A percentile compares a stretch with the other conserved stretches of the same genome.
phyloP scores from a whole-genome alignment of 1,140 invertebrate species.

The Drosophila sturtevanti region DNA sequence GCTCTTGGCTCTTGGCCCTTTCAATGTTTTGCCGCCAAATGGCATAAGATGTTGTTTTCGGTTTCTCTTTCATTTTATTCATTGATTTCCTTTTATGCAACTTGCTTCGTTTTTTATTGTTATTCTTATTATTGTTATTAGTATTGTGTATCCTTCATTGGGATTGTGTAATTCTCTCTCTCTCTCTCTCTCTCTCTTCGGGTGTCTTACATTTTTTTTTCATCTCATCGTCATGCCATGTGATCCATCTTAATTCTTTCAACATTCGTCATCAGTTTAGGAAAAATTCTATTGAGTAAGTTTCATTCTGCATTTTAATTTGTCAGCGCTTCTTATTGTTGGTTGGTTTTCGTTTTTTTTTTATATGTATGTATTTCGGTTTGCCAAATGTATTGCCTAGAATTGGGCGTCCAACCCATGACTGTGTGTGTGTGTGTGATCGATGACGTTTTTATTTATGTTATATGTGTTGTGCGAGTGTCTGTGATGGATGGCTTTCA shows the following conservation, averaged over 20 bases:
- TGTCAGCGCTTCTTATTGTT: slow-evolving; percentile 66
- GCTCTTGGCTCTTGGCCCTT: slow-evolving; percentile 42
- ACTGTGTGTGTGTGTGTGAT: slow-evolving; percentile 41
- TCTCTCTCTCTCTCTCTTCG: neutral
- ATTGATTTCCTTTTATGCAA: slow-evolving; percentile 41
- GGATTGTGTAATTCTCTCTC: slow-evolving; percentile 18
- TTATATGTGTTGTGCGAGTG: slow-evolving; percentile 31
- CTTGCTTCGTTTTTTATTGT: slow-evolving; percentile 48
- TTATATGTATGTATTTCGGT: neutral
- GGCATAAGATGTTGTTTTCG: slow-evolving; percentile 53
- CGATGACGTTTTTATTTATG: slow-evolving; percentile 80
- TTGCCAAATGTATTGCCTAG: slow-evolving; percentile 57
- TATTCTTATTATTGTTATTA: slow-evolving; percentile 17
- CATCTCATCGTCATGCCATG: slow-evolving; percentile 66
- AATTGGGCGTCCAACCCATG: slow-evolving; percentile 45
- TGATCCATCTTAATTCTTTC: slow-evolving; percentile 81
- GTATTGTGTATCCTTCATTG: slow-evolving; percentile 22
- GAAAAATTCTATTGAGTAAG: slow-evolving; percentile 63
- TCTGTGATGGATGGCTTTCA: slow-evolving; percentile 51
- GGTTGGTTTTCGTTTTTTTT: slow-evolving; percentile 5
- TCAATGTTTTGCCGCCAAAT: slow-evolving; percentile 39
- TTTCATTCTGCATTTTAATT: slow-evolving; percentile 75
- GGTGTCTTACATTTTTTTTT: slow-evolving; percentile 24
- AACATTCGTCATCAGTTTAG: slow-evolving; percentile 75
- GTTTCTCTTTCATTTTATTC: slow-evolving; percentile 42